A percentile compares a stretch with the other conserved stretches of the same genome.
Conservation (phyloP, 2,888 invertebrate species). For the Macropis europaea region DNA sequence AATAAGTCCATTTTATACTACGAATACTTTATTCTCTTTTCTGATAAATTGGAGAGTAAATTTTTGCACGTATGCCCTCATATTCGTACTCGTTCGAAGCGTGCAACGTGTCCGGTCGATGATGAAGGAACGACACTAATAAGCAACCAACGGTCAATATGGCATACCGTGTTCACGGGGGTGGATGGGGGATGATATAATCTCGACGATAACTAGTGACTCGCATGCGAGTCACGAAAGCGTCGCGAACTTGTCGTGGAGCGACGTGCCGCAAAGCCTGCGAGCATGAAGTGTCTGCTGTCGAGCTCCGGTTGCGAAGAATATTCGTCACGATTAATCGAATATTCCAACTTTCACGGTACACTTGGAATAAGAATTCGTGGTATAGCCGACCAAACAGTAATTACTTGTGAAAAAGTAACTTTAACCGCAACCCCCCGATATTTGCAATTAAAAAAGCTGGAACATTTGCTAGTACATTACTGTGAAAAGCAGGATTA, state of each 20-base stretch:
- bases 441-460: no score
- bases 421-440: no score
- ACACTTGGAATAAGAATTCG: background rate
- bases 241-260: constrained; percentile 47
- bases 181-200: constrained; percentile 55
- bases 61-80: background rate
- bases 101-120: constrained; percentile 48
- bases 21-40: no score
- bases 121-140: constrained; percentile 60
- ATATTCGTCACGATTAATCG: constrained; percentile 23
- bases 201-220: constrained; percentile 59
- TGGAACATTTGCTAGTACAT: no score
- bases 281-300: constrained; percentile 27
- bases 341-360: background rate
- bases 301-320: constrained; percentile 3
- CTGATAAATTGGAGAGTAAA: no score
- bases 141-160: constrained; percentile 56
- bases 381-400: no score
- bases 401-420: no score
- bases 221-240: constrained; percentile 63
- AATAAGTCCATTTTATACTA: no score
- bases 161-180: constrained; percentile 51
- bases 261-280: constrained; percentile 45
- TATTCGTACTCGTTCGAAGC: background rate
- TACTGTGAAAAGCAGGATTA: no score